Evolutionary conservation across 2,888 invertebrate species (phyloP), one percentile per base, ranked within the genome.

Genomic region (Eilema caniola): DNA sequence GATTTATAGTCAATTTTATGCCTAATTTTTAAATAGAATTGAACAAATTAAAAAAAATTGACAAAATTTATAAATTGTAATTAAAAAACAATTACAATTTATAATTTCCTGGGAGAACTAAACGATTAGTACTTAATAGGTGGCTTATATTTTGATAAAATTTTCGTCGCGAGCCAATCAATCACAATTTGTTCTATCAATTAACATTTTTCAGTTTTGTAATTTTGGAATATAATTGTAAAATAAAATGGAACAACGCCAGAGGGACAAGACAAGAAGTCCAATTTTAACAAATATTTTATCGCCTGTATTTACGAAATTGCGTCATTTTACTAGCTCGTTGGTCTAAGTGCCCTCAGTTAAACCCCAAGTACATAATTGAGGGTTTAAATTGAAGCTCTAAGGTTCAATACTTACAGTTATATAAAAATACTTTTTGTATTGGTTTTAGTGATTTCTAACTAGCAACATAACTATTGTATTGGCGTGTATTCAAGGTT

Each of bases 121-220:
- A 73, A 80, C 82, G 85, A 89, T 90, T 86, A 88, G 80, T 82
- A 76, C 78, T 80, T 89, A 89, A 92, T 92, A 90, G 90, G 86
- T 77, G 82, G 90, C 90, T 93, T 89, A 88, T 85, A 80, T 88
- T 85, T 84, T 88, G 83, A 90, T 90, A 88, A 88, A 81, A 76
- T 82, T 84, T 82, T 81, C 70, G 66, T 62, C 57, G 70, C 72
- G 67, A 72, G 69, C 72, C 77, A 66, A 70, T 70, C 73, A 76
- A 78, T 78, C 78, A 80, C 75, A 82, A 82, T 76, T 80, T 82
- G 73, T 76, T 70, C 72, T 77, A 71, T 75, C 78, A 82, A 86
- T 87, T 85, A 85, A 81, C 82, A 85, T 87, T 85, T 65, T 59
- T 65, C 24, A 33, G 56, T 65, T 23, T 62, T 74, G 77, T 78